Conservation (phyloP, 2,113 vertebrate genomes). For the Piliocolobus tephrosceles region DNA sequence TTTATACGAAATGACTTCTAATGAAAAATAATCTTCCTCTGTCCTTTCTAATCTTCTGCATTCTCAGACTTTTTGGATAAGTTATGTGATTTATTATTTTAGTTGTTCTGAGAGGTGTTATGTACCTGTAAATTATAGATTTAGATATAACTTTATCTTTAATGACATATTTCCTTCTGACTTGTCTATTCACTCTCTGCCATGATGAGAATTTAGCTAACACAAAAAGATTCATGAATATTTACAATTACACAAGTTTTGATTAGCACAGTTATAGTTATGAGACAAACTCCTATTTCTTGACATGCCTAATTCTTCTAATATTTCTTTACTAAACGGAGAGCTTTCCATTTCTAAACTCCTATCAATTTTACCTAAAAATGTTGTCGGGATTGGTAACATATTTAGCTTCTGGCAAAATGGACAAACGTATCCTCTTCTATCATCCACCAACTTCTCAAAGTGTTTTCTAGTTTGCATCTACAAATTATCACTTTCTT, state of each 20-base stretch:
- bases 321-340: neutral
- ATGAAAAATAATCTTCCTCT: neutral
- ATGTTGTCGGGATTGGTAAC: neutral
- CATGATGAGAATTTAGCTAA: neutral
- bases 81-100: neutral
- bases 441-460: neutral
- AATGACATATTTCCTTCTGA: neutral
- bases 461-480: neutral
- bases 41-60: neutral
- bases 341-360: neutral
- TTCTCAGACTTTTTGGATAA: neutral
- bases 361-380: constrained; percentile 4
- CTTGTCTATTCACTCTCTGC: neutral
- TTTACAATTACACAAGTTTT: neutral
- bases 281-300: neutral
- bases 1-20: neutral
- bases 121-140: neutral
- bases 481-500: neutral
- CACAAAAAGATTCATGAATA: neutral
- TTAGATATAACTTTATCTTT: neutral
- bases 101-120: neutral
- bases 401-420: constrained; percentile 1
- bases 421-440: neutral
- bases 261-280: neutral
- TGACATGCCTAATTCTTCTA: neutral